These are phyloP conservation scores for Drosophila rufa DNA, from an alignment of 1,140 invertebrate species.

Conservation along the genomic window DNA sequence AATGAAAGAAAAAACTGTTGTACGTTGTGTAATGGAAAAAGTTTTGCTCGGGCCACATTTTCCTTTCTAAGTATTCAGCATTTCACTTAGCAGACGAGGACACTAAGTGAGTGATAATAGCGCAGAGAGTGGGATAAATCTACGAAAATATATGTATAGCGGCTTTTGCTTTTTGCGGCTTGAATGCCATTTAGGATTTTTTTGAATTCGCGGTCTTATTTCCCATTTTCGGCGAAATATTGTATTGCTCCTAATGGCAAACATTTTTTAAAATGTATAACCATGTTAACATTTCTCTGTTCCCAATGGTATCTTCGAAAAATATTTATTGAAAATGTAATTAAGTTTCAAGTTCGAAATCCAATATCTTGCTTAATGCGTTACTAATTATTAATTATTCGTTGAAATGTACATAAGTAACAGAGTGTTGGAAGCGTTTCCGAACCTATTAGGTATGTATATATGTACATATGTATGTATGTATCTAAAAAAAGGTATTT, in stretches of 20 bases:
- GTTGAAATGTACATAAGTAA: too few relatives aligned
- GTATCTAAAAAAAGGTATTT: too few relatives aligned
- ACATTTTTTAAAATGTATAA: neutral
- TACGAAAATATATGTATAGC: slow-evolving; percentile 9
- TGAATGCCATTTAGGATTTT: neutral
- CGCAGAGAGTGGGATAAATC: slow-evolving; percentile 14
- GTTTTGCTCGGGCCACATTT: slow-evolving; percentile 78
- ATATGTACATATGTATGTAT: too few relatives aligned
- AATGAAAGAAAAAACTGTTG: slow-evolving; percentile 73
- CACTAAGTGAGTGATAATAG: slow-evolving; percentile 46
- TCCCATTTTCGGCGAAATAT: neutral
- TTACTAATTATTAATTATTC: too few relatives aligned
- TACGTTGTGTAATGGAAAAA: slow-evolving; percentile 82
- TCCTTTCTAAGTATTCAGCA: slow-evolving; percentile 77
- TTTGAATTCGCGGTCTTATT: neutral
- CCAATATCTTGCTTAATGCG: neutral
- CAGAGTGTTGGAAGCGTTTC: too few relatives aligned
- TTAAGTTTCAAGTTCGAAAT: neutral
- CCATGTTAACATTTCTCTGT: neutral
- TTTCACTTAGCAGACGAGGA: slow-evolving; percentile 71
- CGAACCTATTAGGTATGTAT: too few relatives aligned
- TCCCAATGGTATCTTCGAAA: neutral
- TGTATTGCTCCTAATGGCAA: neutral
- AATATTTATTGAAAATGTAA: neutral
- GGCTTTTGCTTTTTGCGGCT: slow-evolving; percentile 9